phyloP scores from a whole-genome alignment of 2,113 vertebrate genomes.

The Progne subis region DNA sequence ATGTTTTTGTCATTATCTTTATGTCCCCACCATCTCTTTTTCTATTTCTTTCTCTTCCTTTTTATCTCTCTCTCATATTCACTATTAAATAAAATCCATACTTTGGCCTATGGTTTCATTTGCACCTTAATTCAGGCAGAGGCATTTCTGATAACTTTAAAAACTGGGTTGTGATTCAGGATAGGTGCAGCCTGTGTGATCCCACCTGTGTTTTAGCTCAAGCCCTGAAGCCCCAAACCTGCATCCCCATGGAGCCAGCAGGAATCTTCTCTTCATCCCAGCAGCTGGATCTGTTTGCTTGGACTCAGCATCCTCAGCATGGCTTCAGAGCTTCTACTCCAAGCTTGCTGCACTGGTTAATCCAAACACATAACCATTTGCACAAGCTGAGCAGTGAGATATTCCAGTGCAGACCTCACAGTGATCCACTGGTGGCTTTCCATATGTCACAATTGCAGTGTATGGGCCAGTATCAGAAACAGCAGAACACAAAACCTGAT shows the following conservation, averaged over 20 bases:
- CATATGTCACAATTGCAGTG: too few species aligned
- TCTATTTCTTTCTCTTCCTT: not conserved
- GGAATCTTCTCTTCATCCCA: not conserved
- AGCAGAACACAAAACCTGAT: not conserved
- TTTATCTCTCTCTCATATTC: not conserved
- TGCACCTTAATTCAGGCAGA: not conserved
- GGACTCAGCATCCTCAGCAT: not conserved
- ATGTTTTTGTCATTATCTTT: not conserved
- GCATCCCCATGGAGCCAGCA: not conserved
- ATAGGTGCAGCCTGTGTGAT: not conserved
- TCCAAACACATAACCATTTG: not conserved
- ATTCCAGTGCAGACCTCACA: not conserved
- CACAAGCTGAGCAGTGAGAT: not conserved
- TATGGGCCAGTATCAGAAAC: not conserved
- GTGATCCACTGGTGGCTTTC: not conserved
- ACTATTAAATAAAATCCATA: not conserved
- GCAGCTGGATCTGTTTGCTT: not conserved
- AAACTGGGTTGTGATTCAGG: too few species aligned
- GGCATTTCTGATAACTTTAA: not conserved
- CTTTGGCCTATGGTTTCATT: fast-evolving
- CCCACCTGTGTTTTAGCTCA: not conserved
- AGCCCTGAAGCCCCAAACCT: not conserved
- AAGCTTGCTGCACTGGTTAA: not conserved
- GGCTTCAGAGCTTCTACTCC: not conserved
- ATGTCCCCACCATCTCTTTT: not conserved